Base-by-base conservation (phyloP, 64 coral and sea anemone species). In the Stylophora pistillata region DNA sequence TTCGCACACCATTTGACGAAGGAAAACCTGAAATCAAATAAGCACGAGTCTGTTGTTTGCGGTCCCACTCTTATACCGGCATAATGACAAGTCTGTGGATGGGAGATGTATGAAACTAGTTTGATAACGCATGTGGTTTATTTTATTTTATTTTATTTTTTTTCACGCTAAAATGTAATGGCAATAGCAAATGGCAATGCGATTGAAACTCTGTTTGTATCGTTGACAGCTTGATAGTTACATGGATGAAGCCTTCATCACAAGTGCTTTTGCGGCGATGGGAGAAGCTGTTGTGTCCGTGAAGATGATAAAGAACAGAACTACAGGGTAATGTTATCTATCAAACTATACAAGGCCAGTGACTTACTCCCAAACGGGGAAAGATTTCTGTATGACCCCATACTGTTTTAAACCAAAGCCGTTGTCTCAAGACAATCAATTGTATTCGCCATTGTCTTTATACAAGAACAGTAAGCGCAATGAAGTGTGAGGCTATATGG, bases 1-100 rank as follows among this genome's bases (percentile, higher is more conserved):
- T 25, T 25, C 26, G 64, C n/a, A 68, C 12, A 12, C 64, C 21
- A n/a, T n/a, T 68, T 68, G 3, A 68, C 64, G 64, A 0, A 25
- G 25, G 11, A 60, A 60, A 27, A 66, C 5, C 37, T 47, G 37
- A 7, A 47, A 47, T 47, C 37, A 47, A 47, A 47, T 7, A 47
- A 47, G 7, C 37, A 1, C 21, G 21, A n/a, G 5, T 4, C 5
- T 9, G 4, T 12, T 68, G 23, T 25, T 3, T 20, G 57, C 58
- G 17, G 60, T 31, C 28, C 20, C 78, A 59, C 28, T 80, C 78
- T 60, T 32, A 26, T 32, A 59, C 55, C 28, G 30, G 59, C 60
- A 69, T 85, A 15, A 99, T 99, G 97, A 83, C 90, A 15, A 99
- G 77, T 59, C 74, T 99, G 59, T 99, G 97, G 97, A 99, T 99